Evolutionary conservation across 2,113 vertebrate species (phyloP), one percentile per base, ranked within the genome.

Genomic region (Orcinus orca): DNA sequence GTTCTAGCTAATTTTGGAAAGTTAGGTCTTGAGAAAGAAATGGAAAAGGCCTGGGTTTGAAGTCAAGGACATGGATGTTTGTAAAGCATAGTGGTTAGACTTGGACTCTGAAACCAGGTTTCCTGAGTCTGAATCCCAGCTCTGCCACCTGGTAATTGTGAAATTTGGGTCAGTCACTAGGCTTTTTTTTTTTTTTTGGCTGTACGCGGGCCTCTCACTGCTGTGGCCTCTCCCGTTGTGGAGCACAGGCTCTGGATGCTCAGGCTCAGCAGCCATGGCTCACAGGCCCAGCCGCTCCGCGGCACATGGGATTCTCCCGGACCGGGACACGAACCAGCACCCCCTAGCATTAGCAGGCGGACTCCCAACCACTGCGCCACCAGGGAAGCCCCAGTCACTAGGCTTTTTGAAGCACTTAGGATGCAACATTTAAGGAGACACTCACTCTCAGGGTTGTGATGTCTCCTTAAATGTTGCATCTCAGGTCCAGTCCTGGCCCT

Each of bases 1-100:
- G 79, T 68, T 58, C 36, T 88, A 47, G 53, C 71, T 90, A 80
- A 94, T 85, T 93, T 84, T 53, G 65, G 29, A 85, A 94, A 88
- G 20, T 70, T 70, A n/a, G 13, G 44, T 41, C 29, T 65, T 88
- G 33, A 70, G 31, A 83, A 79, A 90, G 44, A 67, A 96, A 50
- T 1, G 29, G 47, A 87, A 89, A 90, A 87, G 31, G 12, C 25
- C n/a, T 0, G 3, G 31, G 62, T 76, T 73, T 55, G n/a, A 76
- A 68, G 76, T 13, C 41, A 50, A 79, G 63, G 63, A 33, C 0
- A 1, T 13, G 15, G 23, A 55, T 44, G 21, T 29, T 50, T 41
- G 13, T 9, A 21, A 4, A 36, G 44, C 4, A 5, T 6, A n/a
- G 50, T 68, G 12, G 44, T 62, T 84, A 26, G 36, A 62, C 13